phyloP scores from a whole-genome alignment of 1,140 invertebrate species.

The Scaptodrosophila lebanonensis region DNA sequence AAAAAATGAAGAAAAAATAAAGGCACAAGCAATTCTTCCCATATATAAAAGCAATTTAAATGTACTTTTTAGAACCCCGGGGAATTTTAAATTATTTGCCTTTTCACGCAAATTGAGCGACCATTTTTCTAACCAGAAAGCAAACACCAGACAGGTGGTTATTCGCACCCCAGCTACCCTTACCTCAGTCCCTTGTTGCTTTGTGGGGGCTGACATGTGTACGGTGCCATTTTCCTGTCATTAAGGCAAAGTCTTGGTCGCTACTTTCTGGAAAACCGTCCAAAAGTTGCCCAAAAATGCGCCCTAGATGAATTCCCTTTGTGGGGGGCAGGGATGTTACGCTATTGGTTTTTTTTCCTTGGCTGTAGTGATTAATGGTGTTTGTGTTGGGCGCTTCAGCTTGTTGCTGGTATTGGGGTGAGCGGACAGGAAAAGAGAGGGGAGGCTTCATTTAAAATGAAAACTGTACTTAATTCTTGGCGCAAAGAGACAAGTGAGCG shows the following conservation, averaged over 20 bases:
- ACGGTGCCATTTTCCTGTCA: neutral
- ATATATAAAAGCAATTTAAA: constrained; percentile 74
- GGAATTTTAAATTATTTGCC: constrained; percentile 71
- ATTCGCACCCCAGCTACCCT: neutral
- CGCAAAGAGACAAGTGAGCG: constrained; percentile 15
- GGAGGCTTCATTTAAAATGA: constrained; percentile 74
- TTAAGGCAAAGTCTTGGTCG: constrained; percentile 23
- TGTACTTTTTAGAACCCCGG: constrained; percentile 68
- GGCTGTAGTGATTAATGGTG: constrained; percentile 66
- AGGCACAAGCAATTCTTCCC: constrained; percentile 44
- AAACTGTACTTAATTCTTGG: constrained; percentile 73
- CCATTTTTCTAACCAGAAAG: constrained; percentile 56
- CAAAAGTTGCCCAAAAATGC: constrained; percentile 63
- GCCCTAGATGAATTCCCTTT: constrained; percentile 64
- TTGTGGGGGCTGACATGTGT: constrained; percentile 47
- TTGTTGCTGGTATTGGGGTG: neutral
- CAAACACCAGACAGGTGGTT: constrained; percentile 45
- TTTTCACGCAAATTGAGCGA: constrained; percentile 74
- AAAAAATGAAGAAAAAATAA: constrained; percentile 17
- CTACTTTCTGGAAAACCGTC: constrained; percentile 58
- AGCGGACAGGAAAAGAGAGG: constrained; percentile 10
- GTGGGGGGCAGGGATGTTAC: constrained; percentile 26
- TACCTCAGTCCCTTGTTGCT: constrained; percentile 1
- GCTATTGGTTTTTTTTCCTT: constrained; percentile 35
- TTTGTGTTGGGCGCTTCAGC: constrained; percentile 33